These are phyloP conservation scores for Phrynosoma blainvillii DNA, from an alignment of 2,113 vertebrate species.

Conservation along the genomic window DNA sequence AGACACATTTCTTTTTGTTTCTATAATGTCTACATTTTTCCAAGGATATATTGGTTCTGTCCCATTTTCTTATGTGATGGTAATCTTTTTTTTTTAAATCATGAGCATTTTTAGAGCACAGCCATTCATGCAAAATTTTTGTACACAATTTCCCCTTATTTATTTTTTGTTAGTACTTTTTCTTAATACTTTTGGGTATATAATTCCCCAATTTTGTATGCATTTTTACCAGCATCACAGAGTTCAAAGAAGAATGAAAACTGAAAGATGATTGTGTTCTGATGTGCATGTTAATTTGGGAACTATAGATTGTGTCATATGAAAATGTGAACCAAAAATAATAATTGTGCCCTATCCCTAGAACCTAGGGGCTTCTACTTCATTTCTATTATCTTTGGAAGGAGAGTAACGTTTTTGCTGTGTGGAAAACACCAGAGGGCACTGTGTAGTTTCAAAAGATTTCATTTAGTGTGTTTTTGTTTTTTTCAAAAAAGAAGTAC, in stretches of 20 bases:
- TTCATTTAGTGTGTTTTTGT: not conserved
- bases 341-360: too few relatives aligned
- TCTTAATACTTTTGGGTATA: not conserved
- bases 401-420: conserved; percentile 4
- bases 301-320: too few relatives aligned
- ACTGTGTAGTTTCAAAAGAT: conserved; percentile 13
- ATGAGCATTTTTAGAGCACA: too few relatives aligned
- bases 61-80: not conserved
- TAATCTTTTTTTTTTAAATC: too few relatives aligned
- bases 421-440: conserved; percentile 16
- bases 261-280: too few relatives aligned
- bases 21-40: not conserved
- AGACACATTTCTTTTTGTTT: not conserved
- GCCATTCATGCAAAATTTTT: too few relatives aligned
- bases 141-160: not conserved
- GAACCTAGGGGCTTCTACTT: not conserved
- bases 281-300: too few relatives aligned
- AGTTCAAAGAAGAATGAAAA: too few relatives aligned
- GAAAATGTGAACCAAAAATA: too few relatives aligned
- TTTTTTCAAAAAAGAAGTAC: not conserved
- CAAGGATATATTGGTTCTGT: not conserved
- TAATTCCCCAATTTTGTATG: not conserved
- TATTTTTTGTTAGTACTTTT: not conserved
- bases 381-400: not conserved
- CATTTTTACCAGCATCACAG: not conserved